These are phyloP conservation scores for Cantharis lateralis DNA, from an alignment of 2,888 invertebrate genomes.

Conservation along the genomic window DNA sequence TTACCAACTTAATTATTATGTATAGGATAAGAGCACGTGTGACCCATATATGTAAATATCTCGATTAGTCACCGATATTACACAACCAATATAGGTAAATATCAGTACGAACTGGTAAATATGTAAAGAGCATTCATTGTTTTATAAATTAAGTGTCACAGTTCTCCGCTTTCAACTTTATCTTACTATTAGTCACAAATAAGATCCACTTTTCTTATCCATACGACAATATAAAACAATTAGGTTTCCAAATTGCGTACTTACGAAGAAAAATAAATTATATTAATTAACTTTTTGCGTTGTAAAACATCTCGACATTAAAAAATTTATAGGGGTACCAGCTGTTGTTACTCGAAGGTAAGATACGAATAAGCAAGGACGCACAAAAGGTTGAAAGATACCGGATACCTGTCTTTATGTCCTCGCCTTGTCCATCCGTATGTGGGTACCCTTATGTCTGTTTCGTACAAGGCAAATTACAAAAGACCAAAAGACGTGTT, in stretches of 20 bases:
- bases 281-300: neutral
- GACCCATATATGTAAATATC: constrained; percentile 11
- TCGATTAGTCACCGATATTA: constrained; percentile 11
- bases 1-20: neutral
- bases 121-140: constrained; percentile 7
- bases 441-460: constrained; percentile 27
- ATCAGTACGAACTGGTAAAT: neutral
- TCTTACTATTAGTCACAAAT: constrained; percentile 3
- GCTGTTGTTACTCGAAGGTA: constrained; percentile 16
- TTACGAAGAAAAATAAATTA: neutral
- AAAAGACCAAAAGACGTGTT: constrained; percentile 20
- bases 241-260: neutral
- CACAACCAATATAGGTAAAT: constrained; percentile 13
- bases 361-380: constrained; percentile 23
- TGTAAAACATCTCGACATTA: constrained; percentile 1
- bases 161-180: constrained; percentile 8
- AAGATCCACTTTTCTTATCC: neutral
- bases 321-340: constrained; percentile 22
- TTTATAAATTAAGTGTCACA: constrained; percentile 8
- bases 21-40: constrained; percentile 12
- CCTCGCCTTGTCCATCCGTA: constrained; percentile 20
- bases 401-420: constrained; percentile 28
- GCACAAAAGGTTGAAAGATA: constrained; percentile 29
- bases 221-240: neutral
- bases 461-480: constrained; percentile 13